Evolutionary conservation across 1,140 invertebrate genomes (phyloP), one percentile per base, ranked within the genome.

Genomic region (Eulimnadia texana): DNA sequence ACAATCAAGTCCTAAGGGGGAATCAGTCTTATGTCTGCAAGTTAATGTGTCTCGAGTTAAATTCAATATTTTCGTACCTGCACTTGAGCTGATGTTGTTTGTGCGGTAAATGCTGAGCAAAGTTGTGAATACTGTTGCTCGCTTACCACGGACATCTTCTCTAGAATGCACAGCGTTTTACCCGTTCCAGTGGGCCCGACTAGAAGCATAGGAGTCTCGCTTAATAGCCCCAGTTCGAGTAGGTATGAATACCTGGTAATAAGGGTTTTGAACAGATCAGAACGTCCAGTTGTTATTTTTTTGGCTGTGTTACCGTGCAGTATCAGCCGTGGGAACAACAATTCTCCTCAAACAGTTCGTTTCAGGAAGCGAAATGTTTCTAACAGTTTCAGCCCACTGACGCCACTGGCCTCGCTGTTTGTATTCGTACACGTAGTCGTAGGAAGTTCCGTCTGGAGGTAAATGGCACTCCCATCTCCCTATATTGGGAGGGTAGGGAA

Each of bases 121-220:
- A 83, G 81, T 0, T 90, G 84, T 53, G 86, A 80, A 68, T 80
- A 93, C 49, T 79, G 70, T 1, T 89, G 80, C 64, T 85, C 79
- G 64, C 83, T 76, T 19, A 93, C 70, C 66, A 82, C 80, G 68
- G 86, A 86, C 80, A 90, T 84, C 68, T 87, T 81, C 69, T 94
- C 84, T 76, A 91, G 84, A 10, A 93, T 80, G 68, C 92, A 94
- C 65, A 86, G 86, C 65, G 83, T 92, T 75, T 97, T 97, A 0
- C 92, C 92, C 0, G 92, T 95, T 20, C 92, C 92, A 9, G 92
- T 93, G 1, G 89, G 87, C 0, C 93, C 93, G 16, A 91, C 84
- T 23, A 96, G 70, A 11, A 96, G 72, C 65, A 90, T 76, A 9
- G 86, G 82, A 62, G 82, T 80, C 54, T 78, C 77, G 69, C 82